Evolutionary conservation across 2,113 vertebrate species (phyloP).

Genomic region (Cromileptes altivelis): DNA sequence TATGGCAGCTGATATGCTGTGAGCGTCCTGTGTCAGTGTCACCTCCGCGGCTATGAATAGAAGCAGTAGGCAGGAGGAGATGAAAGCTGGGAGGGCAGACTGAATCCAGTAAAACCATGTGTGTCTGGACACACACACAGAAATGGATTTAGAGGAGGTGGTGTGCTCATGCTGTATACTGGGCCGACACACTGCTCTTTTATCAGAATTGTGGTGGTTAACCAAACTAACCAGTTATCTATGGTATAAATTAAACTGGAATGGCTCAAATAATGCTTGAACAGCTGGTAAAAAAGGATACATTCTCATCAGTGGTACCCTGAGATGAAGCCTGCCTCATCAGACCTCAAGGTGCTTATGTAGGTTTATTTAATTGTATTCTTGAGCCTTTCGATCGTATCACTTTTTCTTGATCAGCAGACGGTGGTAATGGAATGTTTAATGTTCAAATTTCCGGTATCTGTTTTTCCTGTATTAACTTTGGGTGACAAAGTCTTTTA

Average conservation of each 20-base stretch:
- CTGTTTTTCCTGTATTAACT: no score
- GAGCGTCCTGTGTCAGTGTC: conserved; percentile 63
- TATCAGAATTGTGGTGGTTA: neutral
- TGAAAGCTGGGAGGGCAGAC: conserved; percentile 32
- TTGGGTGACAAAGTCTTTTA: no score
- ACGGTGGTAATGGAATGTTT: no score
- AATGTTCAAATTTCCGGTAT: no score
- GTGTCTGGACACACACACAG: conserved; percentile 5
- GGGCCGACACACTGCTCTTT: neutral
- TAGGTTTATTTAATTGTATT: neutral
- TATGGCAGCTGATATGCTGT: conserved; percentile 52
- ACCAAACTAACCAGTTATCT: neutral
- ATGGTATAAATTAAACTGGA: neutral
- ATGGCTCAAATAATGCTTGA: neutral
- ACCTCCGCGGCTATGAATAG: conserved; percentile 70
- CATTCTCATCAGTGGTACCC: neutral
- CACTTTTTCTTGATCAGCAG: neutral
- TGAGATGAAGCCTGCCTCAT: neutral
- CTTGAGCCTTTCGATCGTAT: neutral
- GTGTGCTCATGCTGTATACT: neutral
- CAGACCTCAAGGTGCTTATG: neutral
- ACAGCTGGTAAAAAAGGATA: neutral
- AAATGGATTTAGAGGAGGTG: neutral
- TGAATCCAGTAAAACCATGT: neutral
- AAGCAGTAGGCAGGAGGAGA: conserved; percentile 40